Evolutionary conservation across 2,113 vertebrate genomes (phyloP).

Genomic region (Platichthys flesus): DNA sequence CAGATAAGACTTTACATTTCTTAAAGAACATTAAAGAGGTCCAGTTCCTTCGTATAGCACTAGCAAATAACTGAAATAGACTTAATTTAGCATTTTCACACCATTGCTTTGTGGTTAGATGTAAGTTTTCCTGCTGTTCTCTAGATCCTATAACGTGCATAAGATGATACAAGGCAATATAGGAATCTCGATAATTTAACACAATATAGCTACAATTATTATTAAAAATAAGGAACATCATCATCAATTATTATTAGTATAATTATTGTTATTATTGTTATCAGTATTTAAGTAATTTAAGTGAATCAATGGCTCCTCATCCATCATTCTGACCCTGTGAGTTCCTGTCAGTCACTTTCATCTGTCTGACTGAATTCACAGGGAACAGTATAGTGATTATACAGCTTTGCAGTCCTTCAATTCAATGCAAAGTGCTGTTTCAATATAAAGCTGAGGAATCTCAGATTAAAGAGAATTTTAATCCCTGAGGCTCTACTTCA

Average conservation of each 20-base stretch:
- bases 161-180: no score
- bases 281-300: background rate
- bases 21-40: background rate
- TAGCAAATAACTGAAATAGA: background rate
- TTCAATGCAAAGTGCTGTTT: background rate
- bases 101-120: no score
- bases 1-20: background rate
- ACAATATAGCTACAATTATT: background rate
- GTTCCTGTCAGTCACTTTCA: background rate
- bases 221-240: no score
- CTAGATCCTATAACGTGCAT: no score
- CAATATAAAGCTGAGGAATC: background rate
- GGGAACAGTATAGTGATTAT: background rate
- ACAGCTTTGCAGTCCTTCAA: background rate
- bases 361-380: background rate
- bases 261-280: no score
- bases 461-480: background rate
- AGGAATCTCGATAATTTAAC: no score
- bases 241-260: no score
- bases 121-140: no score
- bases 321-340: background rate
- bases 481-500: background rate
- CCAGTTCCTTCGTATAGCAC: background rate
- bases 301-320: background rate
- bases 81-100: no score